A percentile compares a stretch with the other conserved stretches of the same genome.
phyloP scores from a whole-genome alignment of 2,888 invertebrate genomes.

The Hirtodrosophila alboralis region DNA sequence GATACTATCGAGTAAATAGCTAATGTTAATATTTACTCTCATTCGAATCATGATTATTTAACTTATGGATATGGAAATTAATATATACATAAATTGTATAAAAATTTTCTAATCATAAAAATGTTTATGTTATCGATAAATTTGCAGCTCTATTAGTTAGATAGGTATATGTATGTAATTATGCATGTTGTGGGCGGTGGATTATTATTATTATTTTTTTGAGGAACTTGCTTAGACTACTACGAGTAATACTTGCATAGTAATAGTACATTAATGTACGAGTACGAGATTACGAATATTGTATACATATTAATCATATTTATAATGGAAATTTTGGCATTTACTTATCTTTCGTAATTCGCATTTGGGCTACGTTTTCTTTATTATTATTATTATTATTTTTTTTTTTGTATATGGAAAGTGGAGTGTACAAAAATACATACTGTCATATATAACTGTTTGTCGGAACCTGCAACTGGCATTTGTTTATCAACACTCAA shows the following conservation, averaged over 20 bases:
- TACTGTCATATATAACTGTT: conserved; percentile 70
- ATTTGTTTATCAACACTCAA: conserved; percentile 71
- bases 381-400: too few relatives aligned
- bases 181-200: conserved; percentile 29
- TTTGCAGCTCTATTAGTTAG: conserved; percentile 8
- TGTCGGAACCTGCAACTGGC: conserved; percentile 67
- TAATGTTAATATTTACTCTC: too few relatives aligned
- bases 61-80: too few relatives aligned
- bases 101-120: too few relatives aligned
- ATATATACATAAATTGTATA: too few relatives aligned
- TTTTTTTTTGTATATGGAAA: too few relatives aligned
- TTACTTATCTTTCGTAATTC: conserved; percentile 75
- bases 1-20: too few relatives aligned
- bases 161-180: conserved; percentile 32
- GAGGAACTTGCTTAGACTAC: conserved; percentile 73
- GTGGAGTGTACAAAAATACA: conserved; percentile 73
- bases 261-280: conserved; percentile 59
- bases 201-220: too few relatives aligned
- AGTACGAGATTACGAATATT: conserved; percentile 62
- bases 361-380: conserved; percentile 50
- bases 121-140: neutral
- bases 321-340: conserved; percentile 70
- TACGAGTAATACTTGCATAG: conserved; percentile 75
- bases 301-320: conserved; percentile 67
- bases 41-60: too few relatives aligned